A percentile compares a stretch with the other conserved stretches of the same genome.
These are phyloP conservation scores for Ips nitidus DNA, from an alignment of 1,140 invertebrate species.

Conservation along the genomic window DNA sequence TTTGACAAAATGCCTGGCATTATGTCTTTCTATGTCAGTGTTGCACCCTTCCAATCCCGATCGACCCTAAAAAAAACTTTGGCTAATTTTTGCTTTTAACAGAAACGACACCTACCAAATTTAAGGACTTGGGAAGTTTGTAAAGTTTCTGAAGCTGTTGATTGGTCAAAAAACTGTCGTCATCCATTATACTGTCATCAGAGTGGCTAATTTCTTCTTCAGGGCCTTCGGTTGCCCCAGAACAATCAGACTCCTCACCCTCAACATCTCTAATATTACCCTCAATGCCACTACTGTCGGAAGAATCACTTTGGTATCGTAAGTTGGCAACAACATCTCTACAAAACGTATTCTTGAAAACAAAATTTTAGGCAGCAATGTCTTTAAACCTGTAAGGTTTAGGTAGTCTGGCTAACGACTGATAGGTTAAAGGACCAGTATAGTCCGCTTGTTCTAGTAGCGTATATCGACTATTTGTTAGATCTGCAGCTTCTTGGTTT, in stretches of 20 bases:
- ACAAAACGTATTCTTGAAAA: slow-evolving; percentile 13
- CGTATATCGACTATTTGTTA: slow-evolving; percentile 72
- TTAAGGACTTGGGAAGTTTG: slow-evolving; percentile 65
- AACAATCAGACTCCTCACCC: slow-evolving; percentile 62
- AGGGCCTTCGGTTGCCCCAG: slow-evolving; percentile 73
- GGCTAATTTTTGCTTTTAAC: background rate
- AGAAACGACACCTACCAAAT: slow-evolving; percentile 49
- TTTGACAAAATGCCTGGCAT: slow-evolving; percentile 75
- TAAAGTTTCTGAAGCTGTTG: slow-evolving; percentile 60
- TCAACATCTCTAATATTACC: slow-evolving; percentile 59
- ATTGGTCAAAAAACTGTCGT: slow-evolving; percentile 56
- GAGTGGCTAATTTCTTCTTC: slow-evolving; percentile 59
- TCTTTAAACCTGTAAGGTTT: slow-evolving; percentile 68
- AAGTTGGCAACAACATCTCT: slow-evolving; percentile 60
- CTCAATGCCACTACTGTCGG: slow-evolving; percentile 57
- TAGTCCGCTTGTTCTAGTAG: slow-evolving; percentile 80
- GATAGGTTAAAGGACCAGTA: slow-evolving; percentile 79
- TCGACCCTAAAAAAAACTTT: slow-evolving; percentile 49
- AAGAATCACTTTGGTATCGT: slow-evolving; percentile 52
- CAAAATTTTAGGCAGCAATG: slow-evolving; percentile 5
- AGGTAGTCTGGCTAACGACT: slow-evolving; percentile 77
- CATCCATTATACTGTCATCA: slow-evolving; percentile 57
- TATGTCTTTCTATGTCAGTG: slow-evolving; percentile 75
- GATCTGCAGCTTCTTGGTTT: slow-evolving; percentile 59
- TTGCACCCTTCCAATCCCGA: slow-evolving; percentile 66